Evolutionary conservation across 2,113 vertebrate genomes (phyloP), one percentile per base, ranked within the genome.

Genomic region (Xenopus tropicalis): DNA sequence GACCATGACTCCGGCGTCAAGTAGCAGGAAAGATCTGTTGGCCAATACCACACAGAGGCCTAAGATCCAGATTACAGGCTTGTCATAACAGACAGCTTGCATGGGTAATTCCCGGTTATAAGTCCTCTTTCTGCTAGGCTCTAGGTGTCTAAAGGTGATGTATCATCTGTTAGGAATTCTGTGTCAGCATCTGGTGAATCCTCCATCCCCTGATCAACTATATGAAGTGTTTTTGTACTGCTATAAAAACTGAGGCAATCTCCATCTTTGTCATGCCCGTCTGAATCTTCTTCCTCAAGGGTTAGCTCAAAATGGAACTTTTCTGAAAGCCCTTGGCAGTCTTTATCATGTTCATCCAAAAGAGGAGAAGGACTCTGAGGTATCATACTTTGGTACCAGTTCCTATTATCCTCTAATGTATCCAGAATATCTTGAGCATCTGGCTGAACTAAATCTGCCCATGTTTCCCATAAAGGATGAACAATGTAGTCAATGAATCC

Each of bases 361-460:
- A 97, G 95, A 69, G 97, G 96, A 12, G 97, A 99, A 0, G 97
- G 97, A 79, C 97, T 99, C 85, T 96, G 95, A 24, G 96, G 97
- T 80, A 99, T 97, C 95, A 98, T 99, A 85, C 96, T 95, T 86
- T 98, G 96, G 88, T 99, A 99, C 96, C 96, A 99, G 92, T 98
- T 98, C 84, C 97, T 91, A 87, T 99, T 99, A 83, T 98, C 95
- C 87, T 98, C 96, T 74, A 99, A 88, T 0, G 93, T 98, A 81
- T 99, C 97, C 81, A 99, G 88, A 84, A 99, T 98, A 88, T 99
- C 97, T 84, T 99, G 97, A 70, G 97, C 97, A 0, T 99, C 97
- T 0, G 97, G 97, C 82, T 99, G 97, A 42, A 99, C 97, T 79
- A 99, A 90, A 82, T 99, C 97, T 0, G 96, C 97, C 97, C 97